Conservation (phyloP, 2,888 invertebrate species). For the Meloe dianella region DNA sequence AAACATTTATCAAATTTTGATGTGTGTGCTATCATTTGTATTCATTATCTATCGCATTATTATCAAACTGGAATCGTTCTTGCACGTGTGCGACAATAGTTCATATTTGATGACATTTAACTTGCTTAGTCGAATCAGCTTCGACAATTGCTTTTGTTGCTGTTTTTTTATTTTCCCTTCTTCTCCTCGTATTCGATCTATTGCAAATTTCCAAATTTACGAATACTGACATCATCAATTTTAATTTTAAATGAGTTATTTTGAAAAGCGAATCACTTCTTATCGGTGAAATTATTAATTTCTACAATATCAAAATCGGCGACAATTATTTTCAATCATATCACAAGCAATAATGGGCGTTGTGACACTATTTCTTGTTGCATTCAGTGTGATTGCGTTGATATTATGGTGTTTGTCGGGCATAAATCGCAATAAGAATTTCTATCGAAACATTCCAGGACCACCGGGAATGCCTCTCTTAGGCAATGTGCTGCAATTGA, state of each 20-base stretch:
- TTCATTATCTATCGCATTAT: not conserved
- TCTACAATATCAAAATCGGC: not conserved
- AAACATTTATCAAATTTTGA: not conserved
- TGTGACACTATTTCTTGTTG: not conserved
- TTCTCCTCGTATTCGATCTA: not conserved
- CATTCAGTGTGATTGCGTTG: not conserved
- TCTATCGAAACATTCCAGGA: conserved; percentile 1
- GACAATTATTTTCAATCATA: not conserved
- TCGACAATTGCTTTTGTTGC: not conserved
- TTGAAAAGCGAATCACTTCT: not conserved
- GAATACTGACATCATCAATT: not conserved
- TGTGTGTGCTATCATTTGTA: not conserved
- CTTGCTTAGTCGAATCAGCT: not conserved
- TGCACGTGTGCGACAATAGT: not conserved
- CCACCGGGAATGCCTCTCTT: conserved; percentile 10
- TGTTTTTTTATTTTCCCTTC: not conserved
- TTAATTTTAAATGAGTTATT: not conserved
- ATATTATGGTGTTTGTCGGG: not conserved
- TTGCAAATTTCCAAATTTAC: conserved; percentile 5
- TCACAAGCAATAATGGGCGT: not conserved
- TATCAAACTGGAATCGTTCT: not conserved
- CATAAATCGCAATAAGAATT: not conserved
- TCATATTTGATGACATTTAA: not conserved
- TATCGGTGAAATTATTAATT: not conserved
- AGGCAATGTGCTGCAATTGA: conserved; percentile 14